A percentile compares a stretch with the other conserved stretches of the same genome.
phyloP scores from a whole-genome alignment of 2,113 vertebrate genomes.

The Lucifuga dentata region DNA sequence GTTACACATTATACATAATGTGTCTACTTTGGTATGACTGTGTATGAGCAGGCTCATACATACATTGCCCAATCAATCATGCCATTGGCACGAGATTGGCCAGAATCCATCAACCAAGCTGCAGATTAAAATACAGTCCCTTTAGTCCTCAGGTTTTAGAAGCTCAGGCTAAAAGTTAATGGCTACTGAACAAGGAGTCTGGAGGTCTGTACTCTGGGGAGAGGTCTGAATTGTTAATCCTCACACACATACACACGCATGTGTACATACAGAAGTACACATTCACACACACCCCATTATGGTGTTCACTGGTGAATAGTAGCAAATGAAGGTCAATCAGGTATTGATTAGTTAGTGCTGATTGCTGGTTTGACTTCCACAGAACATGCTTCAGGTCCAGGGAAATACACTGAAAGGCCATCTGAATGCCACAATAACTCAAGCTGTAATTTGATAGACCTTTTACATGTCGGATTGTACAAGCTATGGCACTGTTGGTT shows the following conservation, averaged over 20 bases:
- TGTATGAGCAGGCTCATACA: background rate
- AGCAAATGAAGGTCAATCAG: slow-evolving; percentile 34
- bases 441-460: slow-evolving; percentile 43
- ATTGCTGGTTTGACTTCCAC: slow-evolving; percentile 56
- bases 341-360: slow-evolving; percentile 46
- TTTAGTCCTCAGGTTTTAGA: slow-evolving; percentile 20
- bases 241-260: slow-evolving; percentile 10
- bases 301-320: slow-evolving; percentile 18
- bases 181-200: slow-evolving; percentile 23
- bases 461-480: slow-evolving; percentile 29
- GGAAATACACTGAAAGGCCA: slow-evolving; percentile 47
- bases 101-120: slow-evolving; percentile 10
- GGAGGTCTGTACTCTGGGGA: slow-evolving; percentile 20
- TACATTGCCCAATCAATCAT: slow-evolving; percentile 16
- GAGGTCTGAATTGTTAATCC: slow-evolving; percentile 24
- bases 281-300: slow-evolving; percentile 5
- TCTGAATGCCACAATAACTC: slow-evolving; percentile 48
- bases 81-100: slow-evolving; percentile 12
- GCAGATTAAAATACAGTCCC: slow-evolving; percentile 24
- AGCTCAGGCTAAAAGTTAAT: slow-evolving; percentile 48
- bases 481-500: slow-evolving; percentile 5
- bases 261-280: background rate
- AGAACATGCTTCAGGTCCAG: slow-evolving; percentile 22
- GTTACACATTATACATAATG: no score
- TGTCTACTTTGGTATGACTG: background rate